Conservation (phyloP, 92 coral and sea anemone species). For the Muricea muricata region DNA sequence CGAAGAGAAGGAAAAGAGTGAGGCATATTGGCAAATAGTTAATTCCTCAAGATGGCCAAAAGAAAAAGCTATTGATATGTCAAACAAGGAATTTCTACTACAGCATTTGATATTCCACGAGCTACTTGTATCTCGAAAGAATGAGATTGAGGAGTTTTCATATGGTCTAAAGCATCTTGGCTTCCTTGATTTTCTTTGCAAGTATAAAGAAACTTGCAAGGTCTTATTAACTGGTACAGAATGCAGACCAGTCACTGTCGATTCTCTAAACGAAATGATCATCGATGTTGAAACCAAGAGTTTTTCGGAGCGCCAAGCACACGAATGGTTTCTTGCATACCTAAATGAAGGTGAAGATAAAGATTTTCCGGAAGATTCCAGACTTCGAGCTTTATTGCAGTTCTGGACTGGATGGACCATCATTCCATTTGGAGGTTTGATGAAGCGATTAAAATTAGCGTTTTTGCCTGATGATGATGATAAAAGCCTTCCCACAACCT, state of each 20-base stretch:
- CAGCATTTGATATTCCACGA: slow-evolving; percentile 29
- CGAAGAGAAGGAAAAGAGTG: slow-evolving; percentile 42
- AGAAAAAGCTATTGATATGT: background rate
- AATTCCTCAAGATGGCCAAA: slow-evolving; percentile 54
- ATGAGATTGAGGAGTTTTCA: slow-evolving; percentile 56
- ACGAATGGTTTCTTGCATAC: no score
- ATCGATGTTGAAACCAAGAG: slow-evolving; percentile 21
- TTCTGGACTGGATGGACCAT: slow-evolving; percentile 55
- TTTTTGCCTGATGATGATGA: slow-evolving; percentile 45
- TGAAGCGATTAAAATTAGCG: slow-evolving; percentile 9
- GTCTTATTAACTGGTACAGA: background rate
- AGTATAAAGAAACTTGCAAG: slow-evolving; percentile 4
- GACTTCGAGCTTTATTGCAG: slow-evolving; percentile 42
- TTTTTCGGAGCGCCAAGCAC: slow-evolving; percentile 50
- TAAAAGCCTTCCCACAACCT: slow-evolving; percentile 34
- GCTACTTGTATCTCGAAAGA: slow-evolving; percentile 49
- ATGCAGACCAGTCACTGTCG: background rate
- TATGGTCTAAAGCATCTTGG: slow-evolving; percentile 53
- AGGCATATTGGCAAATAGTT: slow-evolving; percentile 28
- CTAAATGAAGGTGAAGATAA: no score
- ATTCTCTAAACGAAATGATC: slow-evolving; percentile 5
- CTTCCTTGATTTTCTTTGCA: background rate
- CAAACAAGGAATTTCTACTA: background rate
- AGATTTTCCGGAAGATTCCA: slow-evolving; percentile 42
- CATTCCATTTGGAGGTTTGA: slow-evolving; percentile 52